A percentile compares a stretch with the other conserved stretches of the same genome.
These are phyloP conservation scores for Neoniphon sammara DNA, from an alignment of 2,797 vertebrate species.

Conservation along the genomic window DNA sequence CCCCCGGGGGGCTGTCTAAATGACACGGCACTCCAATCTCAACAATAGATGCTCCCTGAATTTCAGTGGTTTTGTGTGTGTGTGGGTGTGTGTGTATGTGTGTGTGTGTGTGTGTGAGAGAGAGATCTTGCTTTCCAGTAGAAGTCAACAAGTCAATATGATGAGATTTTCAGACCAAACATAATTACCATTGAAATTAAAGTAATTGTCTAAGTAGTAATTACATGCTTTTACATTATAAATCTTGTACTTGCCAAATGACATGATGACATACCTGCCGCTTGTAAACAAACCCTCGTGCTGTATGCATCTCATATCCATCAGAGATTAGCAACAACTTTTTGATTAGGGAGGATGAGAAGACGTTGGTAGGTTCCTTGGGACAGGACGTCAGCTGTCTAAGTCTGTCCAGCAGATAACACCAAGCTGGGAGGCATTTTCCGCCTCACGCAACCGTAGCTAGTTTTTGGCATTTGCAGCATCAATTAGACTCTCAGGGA, in stretches of 20 bases:
- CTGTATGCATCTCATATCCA: constrained; percentile 20
- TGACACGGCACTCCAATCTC: constrained; percentile 73
- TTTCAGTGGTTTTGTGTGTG: constrained; percentile 53
- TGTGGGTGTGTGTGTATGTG: constrained; percentile 23
- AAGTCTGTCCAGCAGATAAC: constrained; percentile 69
- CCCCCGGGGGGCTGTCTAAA: constrained; percentile 72
- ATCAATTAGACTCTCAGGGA: constrained; percentile 78
- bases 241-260: constrained; percentile 51
- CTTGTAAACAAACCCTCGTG: constrained; percentile 34
- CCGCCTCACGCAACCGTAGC: constrained; percentile 62
- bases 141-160: constrained; percentile 72
- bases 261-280: constrained; percentile 42
- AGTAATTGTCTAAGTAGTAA: constrained; percentile 60
- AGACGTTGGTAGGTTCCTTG: constrained; percentile 57
- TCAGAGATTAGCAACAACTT: constrained; percentile 53
- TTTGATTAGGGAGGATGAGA: constrained; percentile 57
- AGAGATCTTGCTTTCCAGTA: constrained; percentile 32
- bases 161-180: constrained; percentile 59
- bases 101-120: constrained; percentile 4
- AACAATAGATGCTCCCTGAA: constrained; percentile 59
- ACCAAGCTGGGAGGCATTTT: constrained; percentile 61
- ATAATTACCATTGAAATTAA: constrained; percentile 67
- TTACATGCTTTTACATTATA: constrained; percentile 60
- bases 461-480: constrained; percentile 80
- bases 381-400: constrained; percentile 58